Evolutionary conservation across 1,140 invertebrate species (phyloP).

Genomic region (Metopolophium dirhodum): DNA sequence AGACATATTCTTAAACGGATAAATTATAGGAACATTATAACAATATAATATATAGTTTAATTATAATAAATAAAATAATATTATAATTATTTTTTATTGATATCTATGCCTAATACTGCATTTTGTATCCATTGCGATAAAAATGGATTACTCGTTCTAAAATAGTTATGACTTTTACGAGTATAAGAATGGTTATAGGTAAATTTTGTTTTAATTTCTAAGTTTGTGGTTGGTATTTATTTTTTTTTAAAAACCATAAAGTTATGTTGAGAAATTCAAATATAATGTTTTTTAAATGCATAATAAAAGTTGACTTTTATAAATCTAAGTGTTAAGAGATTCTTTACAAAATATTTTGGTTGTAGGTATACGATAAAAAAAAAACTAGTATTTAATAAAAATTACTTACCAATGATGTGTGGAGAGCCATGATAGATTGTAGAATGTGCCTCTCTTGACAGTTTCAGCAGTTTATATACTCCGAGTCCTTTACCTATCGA

Average conservation of each 20-base stretch:
- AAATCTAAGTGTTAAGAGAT: neutral
- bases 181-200: neutral
- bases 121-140: neutral
- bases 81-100: neutral
- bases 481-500: neutral
- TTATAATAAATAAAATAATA: neutral
- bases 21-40: neutral
- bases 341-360: neutral
- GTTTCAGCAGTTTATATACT: neutral
- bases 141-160: slow-evolving; percentile 18
- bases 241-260: neutral
- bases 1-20: neutral
- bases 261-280: neutral
- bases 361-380: neutral
- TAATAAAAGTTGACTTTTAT: neutral
- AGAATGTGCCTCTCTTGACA: neutral
- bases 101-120: neutral
- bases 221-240: neutral
- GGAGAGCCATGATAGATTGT: slow-evolving; percentile 9
- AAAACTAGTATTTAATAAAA: neutral
- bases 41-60: neutral
- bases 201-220: neutral
- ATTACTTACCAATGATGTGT: slow-evolving; percentile 26
- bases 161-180: slow-evolving; percentile 29
- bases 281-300: neutral